A percentile compares a stretch with the other conserved stretches of the same genome.
These are phyloP conservation scores for Epizoanthus ramosus DNA, from an alignment of 92 coral and sea anemone species.

Conservation along the genomic window DNA sequence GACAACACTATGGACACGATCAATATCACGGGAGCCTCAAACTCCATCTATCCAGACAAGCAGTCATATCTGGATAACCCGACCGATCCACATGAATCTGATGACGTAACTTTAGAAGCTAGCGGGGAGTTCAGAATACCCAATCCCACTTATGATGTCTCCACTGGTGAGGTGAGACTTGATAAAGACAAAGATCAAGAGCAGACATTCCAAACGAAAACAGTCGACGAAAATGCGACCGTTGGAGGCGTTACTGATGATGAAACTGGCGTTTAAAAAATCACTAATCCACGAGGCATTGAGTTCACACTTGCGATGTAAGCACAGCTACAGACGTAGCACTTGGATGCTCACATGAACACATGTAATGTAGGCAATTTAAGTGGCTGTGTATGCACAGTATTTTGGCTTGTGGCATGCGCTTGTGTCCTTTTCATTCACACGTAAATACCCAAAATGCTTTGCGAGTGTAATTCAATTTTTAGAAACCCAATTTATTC, in stretches of 20 bases:
- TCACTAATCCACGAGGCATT: too few relatives aligned
- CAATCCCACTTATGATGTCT: background rate
- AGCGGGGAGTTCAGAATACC: background rate
- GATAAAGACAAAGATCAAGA: background rate
- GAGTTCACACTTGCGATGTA: too few relatives aligned
- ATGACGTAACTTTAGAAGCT: background rate
- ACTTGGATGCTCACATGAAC: too few relatives aligned
- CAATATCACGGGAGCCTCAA: background rate
- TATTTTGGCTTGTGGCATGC: too few relatives aligned
- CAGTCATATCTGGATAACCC: background rate
- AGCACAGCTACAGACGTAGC: too few relatives aligned
- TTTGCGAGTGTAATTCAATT: too few relatives aligned
- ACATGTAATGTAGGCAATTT: too few relatives aligned
- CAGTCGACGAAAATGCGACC: background rate
- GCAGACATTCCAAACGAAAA: background rate
- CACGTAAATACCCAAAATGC: too few relatives aligned
- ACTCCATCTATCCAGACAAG: background rate
- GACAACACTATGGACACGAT: background rate
- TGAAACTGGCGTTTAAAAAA: background rate
- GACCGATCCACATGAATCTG: background rate
- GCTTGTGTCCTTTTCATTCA: too few relatives aligned
- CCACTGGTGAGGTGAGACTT: background rate
- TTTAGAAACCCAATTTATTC: too few relatives aligned
- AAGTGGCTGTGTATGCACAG: too few relatives aligned
- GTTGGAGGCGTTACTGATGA: background rate